Evolutionary conservation across 2,797 vertebrate species (phyloP).

Genomic region (Neopelma chrysocephalum): DNA sequence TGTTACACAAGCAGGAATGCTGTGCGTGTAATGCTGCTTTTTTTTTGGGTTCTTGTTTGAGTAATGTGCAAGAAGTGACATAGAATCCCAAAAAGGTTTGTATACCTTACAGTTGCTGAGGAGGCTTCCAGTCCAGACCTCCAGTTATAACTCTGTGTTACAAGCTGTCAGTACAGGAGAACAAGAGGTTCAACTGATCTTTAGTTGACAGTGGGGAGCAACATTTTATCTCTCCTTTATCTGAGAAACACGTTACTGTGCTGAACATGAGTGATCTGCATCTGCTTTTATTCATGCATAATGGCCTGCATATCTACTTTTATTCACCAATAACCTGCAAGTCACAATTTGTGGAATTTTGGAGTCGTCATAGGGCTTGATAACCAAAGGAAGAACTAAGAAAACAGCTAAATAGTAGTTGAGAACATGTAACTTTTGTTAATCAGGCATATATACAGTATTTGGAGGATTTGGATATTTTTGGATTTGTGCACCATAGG

Average conservation of each 20-base stretch:
- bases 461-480: neutral
- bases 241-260: neutral
- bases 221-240: neutral
- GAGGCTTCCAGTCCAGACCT: neutral
- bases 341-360: neutral
- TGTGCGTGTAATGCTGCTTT: neutral
- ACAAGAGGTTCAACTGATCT: neutral
- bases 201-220: neutral
- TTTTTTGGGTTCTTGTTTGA: neutral
- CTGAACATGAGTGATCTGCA: neutral
- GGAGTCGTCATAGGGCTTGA: neutral
- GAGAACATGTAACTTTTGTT: neutral
- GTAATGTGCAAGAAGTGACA: neutral
- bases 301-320: neutral
- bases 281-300: neutral
- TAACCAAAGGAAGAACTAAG: neutral
- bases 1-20: neutral
- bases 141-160: neutral
- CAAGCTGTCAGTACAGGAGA: neutral
- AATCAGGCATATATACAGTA: neutral
- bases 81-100: neutral
- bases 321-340: neutral
- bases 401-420: neutral
- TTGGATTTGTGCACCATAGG: fast-evolving
- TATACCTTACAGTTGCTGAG: neutral